A percentile compares a stretch with the other conserved stretches of the same genome.
phyloP scores from a whole-genome alignment of 2,797 vertebrate genomes.

The Eulemur rubriventer region DNA sequence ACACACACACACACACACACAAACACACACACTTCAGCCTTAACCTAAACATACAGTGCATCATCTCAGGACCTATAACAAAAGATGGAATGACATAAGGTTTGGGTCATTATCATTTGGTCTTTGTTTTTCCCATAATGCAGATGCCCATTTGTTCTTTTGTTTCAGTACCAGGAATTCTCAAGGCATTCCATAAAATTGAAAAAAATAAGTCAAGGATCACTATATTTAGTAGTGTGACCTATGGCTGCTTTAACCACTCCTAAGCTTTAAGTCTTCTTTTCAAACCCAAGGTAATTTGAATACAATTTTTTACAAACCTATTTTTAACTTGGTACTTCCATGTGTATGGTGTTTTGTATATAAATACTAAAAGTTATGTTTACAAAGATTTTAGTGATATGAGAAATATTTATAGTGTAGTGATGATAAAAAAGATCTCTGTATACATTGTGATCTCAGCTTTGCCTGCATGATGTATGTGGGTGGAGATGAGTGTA shows the following conservation, averaged over 20 bases:
- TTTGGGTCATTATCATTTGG: background rate
- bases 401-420: background rate
- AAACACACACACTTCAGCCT: background rate
- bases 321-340: background rate
- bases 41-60: background rate
- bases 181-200: background rate
- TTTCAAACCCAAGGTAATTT: background rate
- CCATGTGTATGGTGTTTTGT: background rate
- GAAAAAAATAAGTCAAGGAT: background rate
- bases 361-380: background rate
- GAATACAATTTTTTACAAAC: background rate
- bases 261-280: background rate
- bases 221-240: background rate
- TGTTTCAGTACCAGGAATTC: background rate
- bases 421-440: background rate
- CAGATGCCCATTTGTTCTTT: background rate
- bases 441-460: background rate
- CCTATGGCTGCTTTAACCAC: background rate
- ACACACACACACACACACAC: fast-evolving
- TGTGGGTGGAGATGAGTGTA: background rate
- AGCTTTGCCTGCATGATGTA: background rate
- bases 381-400: background rate
- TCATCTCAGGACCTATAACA: background rate
- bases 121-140: background rate
- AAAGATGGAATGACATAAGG: background rate